These are phyloP conservation scores for Subanguina moxae DNA, from an alignment of 1,140 invertebrate genomes.

Conservation along the genomic window DNA sequence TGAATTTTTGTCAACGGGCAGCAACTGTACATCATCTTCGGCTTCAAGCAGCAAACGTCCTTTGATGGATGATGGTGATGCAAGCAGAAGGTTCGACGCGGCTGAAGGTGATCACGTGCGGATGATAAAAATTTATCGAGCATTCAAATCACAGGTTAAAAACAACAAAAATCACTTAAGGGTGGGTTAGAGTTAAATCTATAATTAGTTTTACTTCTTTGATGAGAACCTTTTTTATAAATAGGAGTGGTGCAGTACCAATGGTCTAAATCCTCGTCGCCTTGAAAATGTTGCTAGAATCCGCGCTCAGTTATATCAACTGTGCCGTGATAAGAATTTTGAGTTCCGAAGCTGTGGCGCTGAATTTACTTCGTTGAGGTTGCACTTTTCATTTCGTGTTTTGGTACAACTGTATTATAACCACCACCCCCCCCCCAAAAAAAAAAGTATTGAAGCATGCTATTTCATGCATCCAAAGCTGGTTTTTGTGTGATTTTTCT, in stretches of 20 bases:
- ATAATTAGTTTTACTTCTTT: conserved; percentile 1
- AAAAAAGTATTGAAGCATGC: no score
- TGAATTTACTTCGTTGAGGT: conserved; percentile 61
- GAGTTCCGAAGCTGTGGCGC: conserved; percentile 71
- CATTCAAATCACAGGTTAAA: conserved; percentile 64
- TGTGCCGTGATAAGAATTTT: conserved; percentile 68
- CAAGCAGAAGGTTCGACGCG: conserved; percentile 58
- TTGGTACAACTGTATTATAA: background rate
- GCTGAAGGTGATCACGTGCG: conserved; percentile 83
- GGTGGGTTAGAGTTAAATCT: conserved; percentile 58
- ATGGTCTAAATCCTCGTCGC: conserved; percentile 81
- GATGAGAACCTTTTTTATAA: conserved; percentile 42
- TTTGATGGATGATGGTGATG: background rate
- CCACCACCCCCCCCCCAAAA: background rate
- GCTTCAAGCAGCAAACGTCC: conserved; percentile 69
- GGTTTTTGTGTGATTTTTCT: no score
- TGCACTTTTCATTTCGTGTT: background rate
- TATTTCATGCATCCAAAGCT: no score
- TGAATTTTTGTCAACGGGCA: conserved; percentile 43
- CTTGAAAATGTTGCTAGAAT: conserved; percentile 77
- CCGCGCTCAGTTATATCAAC: conserved; percentile 73
- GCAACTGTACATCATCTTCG: conserved; percentile 56
- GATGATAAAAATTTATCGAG: conserved; percentile 79
- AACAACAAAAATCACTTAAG: conserved; percentile 66
- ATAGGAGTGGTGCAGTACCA: conserved; percentile 81